Conservation (phyloP, 1,140 invertebrate species). For the Nasonia vitripennis region DNA sequence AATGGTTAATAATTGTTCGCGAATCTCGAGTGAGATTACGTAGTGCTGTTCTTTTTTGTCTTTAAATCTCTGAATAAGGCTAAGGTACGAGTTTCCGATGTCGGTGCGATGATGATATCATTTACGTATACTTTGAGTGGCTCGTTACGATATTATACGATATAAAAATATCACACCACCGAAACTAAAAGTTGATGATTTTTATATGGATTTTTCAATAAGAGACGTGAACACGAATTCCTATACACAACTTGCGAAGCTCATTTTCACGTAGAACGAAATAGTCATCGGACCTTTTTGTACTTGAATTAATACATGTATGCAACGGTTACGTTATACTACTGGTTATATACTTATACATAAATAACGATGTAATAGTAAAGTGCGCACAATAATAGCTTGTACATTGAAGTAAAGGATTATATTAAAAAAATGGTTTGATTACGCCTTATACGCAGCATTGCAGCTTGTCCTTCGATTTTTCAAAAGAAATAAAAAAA, state of each 20-base stretch:
- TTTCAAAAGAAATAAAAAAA: not conserved
- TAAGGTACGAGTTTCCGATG: not conserved
- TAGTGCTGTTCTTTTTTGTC: not conserved
- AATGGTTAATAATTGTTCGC: not conserved
- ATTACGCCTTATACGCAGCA: not conserved
- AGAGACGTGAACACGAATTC: not conserved
- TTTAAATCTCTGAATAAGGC: not conserved
- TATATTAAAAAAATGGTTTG: not conserved
- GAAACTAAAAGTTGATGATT: not conserved
- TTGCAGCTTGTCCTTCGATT: not conserved
- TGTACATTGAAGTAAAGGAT: conserved; percentile 18
- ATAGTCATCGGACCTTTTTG: not conserved
- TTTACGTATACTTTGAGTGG: not conserved
- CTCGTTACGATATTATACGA: not conserved
- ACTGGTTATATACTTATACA: not conserved
- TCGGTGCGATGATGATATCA: not conserved
- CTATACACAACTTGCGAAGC: not conserved
- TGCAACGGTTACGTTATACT: conserved; percentile 4
- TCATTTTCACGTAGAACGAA: not conserved
- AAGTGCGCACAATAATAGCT: conserved; percentile 44
- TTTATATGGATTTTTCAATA: not conserved
- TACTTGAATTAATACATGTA: not conserved
- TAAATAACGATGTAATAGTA: not conserved
- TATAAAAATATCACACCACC: not conserved
- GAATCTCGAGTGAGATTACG: not conserved